Conservation (phyloP, 2,888 invertebrate genomes). For the Chouioia cunea region DNA sequence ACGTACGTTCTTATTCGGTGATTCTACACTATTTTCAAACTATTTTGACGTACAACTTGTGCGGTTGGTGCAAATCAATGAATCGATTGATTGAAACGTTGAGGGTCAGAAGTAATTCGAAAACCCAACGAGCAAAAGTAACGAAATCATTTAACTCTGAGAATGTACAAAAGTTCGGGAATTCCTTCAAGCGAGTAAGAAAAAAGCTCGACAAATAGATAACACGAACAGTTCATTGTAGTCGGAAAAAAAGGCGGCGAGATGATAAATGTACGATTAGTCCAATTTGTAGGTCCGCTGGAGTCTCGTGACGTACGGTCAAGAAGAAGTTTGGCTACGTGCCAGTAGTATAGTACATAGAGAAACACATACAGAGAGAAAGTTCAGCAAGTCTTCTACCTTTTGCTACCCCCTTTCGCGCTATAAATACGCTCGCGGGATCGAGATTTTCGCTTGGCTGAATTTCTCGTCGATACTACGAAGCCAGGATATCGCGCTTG, state of each 20-base stretch:
- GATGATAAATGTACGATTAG: slow-evolving; percentile 39
- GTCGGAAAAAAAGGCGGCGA: neutral
- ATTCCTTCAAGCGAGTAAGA: neutral
- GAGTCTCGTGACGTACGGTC: neutral
- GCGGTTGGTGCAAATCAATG: no score
- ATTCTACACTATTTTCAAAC: neutral
- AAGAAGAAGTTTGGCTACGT: neutral
- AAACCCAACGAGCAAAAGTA: no score
- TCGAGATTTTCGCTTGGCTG: slow-evolving; percentile 46
- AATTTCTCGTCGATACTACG: slow-evolving; percentile 39
- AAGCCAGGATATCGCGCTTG: slow-evolving; percentile 29
- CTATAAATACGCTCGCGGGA: slow-evolving; percentile 44
- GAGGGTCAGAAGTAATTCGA: no score
- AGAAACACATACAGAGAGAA: neutral
- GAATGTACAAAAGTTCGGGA: no score
- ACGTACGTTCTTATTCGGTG: slow-evolving; percentile 5
- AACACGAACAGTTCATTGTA: no score
- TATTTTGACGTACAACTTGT: neutral
- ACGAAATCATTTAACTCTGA: no score
- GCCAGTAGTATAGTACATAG: no score
- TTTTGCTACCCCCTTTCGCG: slow-evolving; percentile 34
- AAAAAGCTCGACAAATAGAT: slow-evolving; percentile 1
- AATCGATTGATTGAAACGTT: neutral
- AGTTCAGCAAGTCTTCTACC: slow-evolving; percentile 21
- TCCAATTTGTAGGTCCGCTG: slow-evolving; percentile 33